Evolutionary conservation across 2,888 invertebrate genomes (phyloP), one percentile per base, ranked within the genome.

Genomic region (Tricholauxania praeusta): DNA sequence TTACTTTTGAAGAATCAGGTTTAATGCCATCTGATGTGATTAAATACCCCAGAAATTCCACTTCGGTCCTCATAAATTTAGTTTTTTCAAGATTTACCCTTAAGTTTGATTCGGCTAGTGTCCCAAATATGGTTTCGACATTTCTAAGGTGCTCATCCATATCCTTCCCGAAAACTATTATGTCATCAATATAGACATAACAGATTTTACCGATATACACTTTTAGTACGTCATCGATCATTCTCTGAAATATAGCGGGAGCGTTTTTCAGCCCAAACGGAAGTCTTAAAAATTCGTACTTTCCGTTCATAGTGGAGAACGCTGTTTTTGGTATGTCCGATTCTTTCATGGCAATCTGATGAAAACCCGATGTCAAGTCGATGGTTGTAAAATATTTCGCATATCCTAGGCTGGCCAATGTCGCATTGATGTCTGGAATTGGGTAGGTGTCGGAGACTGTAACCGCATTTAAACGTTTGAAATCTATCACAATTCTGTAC

Each of bases 251-350:
- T 28, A 62, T 62, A 4, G 62, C 19, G 15, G 62, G 62, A 39
- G 47, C 62, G 32, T 39, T 62, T 62, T 39, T 62, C n/a, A 62
- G 17, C 10, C 62, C 62, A 39, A 62, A 62, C 39, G 62, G 39
- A 12, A 62, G 47, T 62, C 62, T 5, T 14, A 39, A 8, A 62
- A 62, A 62, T 17, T 22, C 1, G 22, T 2, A 22, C 22, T 22
- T 22, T 22, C 22, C 22, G 22, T 22, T 22, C 2, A 22, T 62
- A 8, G 32, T 62, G 10, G 12, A 62, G 5, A 39, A 52, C 17
- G 52, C 52, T 52, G 52, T 52, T 52, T 52, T 52, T 12, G 6
- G 52, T 15, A 52, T 17, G 17, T 52, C 52, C 7, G 1, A 4
- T 52, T 15, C 15, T 52, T 52, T 52, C 52, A 52, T 52, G 6